These are phyloP conservation scores for Paragorgia papillata DNA, from an alignment of 92 coral and sea anemone species.

Conservation along the genomic window DNA sequence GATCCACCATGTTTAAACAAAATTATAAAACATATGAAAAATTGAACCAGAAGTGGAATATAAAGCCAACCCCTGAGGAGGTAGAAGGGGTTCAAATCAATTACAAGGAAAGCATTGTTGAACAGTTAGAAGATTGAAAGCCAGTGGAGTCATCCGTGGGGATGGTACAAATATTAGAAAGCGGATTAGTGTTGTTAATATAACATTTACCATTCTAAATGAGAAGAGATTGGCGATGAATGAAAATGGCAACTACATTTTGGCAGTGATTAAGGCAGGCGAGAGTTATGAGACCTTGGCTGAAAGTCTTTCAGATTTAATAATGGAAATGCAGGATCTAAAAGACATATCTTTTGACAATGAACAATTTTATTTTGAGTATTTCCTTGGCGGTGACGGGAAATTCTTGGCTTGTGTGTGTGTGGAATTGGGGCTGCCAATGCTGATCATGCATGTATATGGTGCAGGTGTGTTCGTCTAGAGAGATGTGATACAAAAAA, in stretches of 20 bases:
- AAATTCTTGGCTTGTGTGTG: conserved; percentile 64
- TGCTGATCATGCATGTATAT: no score
- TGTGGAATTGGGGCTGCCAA: conserved; percentile 66
- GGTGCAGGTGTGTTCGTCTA: no score
- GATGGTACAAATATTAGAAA: conserved; percentile 32
- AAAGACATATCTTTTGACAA: conserved; percentile 51
- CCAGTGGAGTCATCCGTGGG: conserved; percentile 10
- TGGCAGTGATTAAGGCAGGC: conserved; percentile 46
- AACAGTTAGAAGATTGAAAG: conserved; percentile 37
- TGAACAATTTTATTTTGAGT: conserved; percentile 50
- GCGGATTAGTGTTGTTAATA: no score
- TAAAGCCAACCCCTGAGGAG: conserved; percentile 53
- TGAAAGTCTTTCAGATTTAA: conserved; percentile 55
- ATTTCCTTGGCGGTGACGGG: conserved; percentile 74
- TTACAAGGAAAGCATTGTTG: conserved; percentile 31
- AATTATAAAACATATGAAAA: no score
- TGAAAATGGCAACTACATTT: conserved; percentile 19
- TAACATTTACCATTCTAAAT: no score
- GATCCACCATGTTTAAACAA: no score
- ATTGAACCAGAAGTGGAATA: conserved; percentile 59
- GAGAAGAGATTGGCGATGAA: conserved; percentile 8
- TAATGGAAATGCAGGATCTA: conserved; percentile 55
- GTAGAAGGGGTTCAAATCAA: no score
- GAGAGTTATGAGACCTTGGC: conserved; percentile 57
- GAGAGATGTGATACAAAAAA: conserved; percentile 44